phyloP scores from a whole-genome alignment of 2,888 invertebrate genomes.

The Athalia rosae region DNA sequence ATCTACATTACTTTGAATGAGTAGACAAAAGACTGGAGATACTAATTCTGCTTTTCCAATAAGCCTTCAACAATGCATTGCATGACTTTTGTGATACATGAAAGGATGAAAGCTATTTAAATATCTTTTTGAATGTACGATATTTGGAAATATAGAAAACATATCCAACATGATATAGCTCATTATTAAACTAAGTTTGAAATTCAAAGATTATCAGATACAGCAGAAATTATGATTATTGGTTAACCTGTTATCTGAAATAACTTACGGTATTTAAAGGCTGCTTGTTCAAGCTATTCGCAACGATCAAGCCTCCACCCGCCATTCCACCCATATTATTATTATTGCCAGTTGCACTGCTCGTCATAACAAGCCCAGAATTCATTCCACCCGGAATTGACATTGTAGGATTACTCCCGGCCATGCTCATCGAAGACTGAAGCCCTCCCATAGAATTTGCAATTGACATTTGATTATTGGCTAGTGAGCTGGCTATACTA shows the following conservation, averaged over 20 bases:
- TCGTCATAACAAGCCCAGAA: slow-evolving; percentile 87
- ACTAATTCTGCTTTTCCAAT: too few relatives aligned
- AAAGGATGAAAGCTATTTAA: too few relatives aligned
- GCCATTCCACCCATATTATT: slow-evolving; percentile 78
- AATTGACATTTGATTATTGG: slow-evolving; percentile 73
- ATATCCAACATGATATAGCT: too few relatives aligned
- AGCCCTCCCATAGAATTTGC: slow-evolving; percentile 74
- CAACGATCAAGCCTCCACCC: slow-evolving; percentile 83
- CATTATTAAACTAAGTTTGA: too few relatives aligned
- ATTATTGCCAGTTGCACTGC: slow-evolving; percentile 78
- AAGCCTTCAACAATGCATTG: too few relatives aligned
- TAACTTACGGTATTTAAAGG: slow-evolving; percentile 73
- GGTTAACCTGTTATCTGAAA: background rate
- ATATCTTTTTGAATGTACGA: too few relatives aligned
- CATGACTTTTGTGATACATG: too few relatives aligned
- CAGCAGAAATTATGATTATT: too few relatives aligned
- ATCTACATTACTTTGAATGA: too few relatives aligned
- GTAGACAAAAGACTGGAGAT: too few relatives aligned
- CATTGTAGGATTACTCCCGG: slow-evolving; percentile 69
- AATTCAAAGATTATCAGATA: too few relatives aligned
- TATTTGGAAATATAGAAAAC: too few relatives aligned
- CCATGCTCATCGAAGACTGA: slow-evolving; percentile 80
- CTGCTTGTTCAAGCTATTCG: slow-evolving; percentile 86
- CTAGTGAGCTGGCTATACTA: slow-evolving; percentile 75
- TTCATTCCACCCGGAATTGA: slow-evolving; percentile 71